Evolutionary conservation across 2,113 vertebrate species (phyloP).

Genomic region (Cinclus cinclus): DNA sequence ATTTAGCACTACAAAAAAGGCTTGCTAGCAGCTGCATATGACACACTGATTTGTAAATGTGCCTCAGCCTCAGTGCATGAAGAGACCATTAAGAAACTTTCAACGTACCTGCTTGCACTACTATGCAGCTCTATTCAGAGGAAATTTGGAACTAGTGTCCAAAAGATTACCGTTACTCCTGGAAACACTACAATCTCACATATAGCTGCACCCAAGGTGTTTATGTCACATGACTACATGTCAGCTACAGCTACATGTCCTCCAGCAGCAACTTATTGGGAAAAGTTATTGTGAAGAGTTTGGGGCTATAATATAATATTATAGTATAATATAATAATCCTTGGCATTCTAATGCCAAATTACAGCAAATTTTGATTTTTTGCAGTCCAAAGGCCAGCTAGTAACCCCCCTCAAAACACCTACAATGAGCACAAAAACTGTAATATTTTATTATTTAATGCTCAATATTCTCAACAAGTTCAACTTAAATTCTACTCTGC

Average conservation of each 20-base stretch:
- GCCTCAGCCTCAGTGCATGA: background rate
- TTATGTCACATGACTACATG: background rate
- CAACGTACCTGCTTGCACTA: background rate
- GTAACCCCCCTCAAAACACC: background rate
- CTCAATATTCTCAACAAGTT: background rate
- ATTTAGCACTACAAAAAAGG: background rate
- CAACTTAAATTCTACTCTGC: background rate
- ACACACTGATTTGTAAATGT: background rate
- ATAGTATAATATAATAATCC: no score
- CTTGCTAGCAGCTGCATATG: background rate
- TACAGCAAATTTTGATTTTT: background rate
- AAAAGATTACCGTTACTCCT: background rate
- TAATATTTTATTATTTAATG: background rate
- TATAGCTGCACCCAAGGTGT: background rate
- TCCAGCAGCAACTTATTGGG: background rate
- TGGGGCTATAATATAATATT: no score
- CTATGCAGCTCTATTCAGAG: background rate
- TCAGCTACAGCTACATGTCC: background rate
- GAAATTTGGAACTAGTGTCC: background rate
- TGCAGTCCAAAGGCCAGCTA: background rate
- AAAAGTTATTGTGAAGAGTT: background rate
- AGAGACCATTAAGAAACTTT: background rate
- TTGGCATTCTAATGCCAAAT: background rate
- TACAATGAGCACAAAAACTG: rapidly evolving
- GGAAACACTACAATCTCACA: background rate